Base-by-base conservation (phyloP, 1,140 invertebrate species). In the Doryteuthis pealeii region DNA sequence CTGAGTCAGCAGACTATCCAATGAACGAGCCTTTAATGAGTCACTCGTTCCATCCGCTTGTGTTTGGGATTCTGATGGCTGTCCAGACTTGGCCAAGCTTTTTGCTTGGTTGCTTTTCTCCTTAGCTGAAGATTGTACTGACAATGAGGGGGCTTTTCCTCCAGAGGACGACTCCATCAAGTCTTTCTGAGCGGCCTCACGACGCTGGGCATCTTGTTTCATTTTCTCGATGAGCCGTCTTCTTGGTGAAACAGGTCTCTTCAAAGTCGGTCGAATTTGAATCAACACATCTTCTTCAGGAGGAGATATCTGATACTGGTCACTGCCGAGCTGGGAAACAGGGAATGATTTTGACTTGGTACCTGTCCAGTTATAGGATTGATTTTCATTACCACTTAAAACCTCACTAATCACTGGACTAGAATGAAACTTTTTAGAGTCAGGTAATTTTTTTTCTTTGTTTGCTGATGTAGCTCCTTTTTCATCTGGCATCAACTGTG, bases 261-360 rank as follows among this genome's bases (percentile, higher is more conserved):
- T 62, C 54, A 62, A 18, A 14, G 54, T 62, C 22, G 54, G 54
- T n/a, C 54, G 54, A 28, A 62, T 62, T 28, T 62, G 54, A 15
- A 62, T 62, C 18, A 62, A 28, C 5, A 62, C 54, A 22, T 62
- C 54, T 12, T 62, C 54, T 62, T 62, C 54, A 62, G 54, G 54
- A 28, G 54, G 54, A n/a, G 54, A 62, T n/a, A 62, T 62, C 54
- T 62, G 54, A 62, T 28, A 62, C 35, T 40, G 35, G 35, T 40
- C 35, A 40, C 35, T 40, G 35, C 35, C 35, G 10, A 40, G 35
- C 35, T 40, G 35, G 3, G 35, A 40, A 40, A 40, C 35, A 40
- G 35, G 35, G 35, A 40, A 40, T 40, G 35, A 40, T 40, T 40
- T 40, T 10, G 35, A 40, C 10, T 40, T 40, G 35, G 35, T 40